Percentiles rank a stretch among this genome's conserved stretches.
These are phyloP conservation scores for Pheosia gnoma DNA, from an alignment of 2,888 invertebrate genomes.

Conservation along the genomic window DNA sequence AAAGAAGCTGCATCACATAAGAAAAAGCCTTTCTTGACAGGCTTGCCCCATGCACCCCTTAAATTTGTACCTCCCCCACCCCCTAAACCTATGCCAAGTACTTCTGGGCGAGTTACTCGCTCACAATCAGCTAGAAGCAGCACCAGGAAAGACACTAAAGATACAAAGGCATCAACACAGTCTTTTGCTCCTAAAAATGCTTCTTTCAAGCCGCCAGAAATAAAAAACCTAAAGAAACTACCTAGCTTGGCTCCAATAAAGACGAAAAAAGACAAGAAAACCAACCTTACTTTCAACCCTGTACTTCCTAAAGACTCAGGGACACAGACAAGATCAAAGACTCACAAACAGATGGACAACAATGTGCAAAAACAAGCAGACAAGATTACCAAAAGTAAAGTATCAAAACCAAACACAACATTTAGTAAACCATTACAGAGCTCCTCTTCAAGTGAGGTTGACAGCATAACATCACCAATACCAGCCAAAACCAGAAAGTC, in stretches of 20 bases:
- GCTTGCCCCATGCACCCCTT: conserved; percentile 55
- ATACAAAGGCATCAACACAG: conserved; percentile 19
- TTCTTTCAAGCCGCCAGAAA: conserved; percentile 75
- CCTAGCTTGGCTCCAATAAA: conserved; percentile 45
- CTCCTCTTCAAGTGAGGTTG: conserved; percentile 46
- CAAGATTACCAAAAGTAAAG: conserved; percentile 32
- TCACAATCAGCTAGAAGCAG: conserved; percentile 54
- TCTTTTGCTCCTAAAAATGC: conserved; percentile 84
- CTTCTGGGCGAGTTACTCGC: conserved; percentile 67
- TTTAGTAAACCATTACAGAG: conserved; percentile 19
- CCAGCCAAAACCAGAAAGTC: conserved; percentile 7
- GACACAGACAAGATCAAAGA: conserved; percentile 28
- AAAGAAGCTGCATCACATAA: conserved; percentile 58
- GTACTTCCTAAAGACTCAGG: conserved; percentile 31
- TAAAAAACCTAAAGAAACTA: conserved; percentile 45
- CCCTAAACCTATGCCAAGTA: conserved; percentile 53
- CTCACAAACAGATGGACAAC: conserved; percentile 27
- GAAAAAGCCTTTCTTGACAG: conserved; percentile 70
- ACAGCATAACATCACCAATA: conserved; percentile 10
- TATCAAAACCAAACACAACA: conserved; percentile 21
- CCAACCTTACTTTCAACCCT: conserved; percentile 48
- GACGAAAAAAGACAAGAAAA: conserved; percentile 39
- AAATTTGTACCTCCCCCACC: conserved; percentile 65
- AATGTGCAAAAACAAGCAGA: conserved; percentile 24
- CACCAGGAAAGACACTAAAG: conserved; percentile 23